These are phyloP conservation scores for Spizaetus ornatus DNA, from an alignment of 2,113 vertebrate species.

Conservation along the genomic window DNA sequence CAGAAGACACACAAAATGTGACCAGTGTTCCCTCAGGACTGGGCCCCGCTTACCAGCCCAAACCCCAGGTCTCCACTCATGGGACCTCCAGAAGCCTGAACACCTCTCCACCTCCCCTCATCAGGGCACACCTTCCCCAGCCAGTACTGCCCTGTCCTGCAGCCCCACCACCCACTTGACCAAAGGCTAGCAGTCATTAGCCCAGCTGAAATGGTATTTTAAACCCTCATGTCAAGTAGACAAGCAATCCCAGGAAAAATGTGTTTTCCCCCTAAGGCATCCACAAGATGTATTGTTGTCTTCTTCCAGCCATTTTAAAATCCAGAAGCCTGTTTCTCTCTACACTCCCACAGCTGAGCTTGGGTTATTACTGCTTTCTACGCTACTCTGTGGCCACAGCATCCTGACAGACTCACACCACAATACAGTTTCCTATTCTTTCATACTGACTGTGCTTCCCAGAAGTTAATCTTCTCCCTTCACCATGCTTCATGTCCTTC, in stretches of 20 bases:
- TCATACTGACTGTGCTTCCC: not conserved
- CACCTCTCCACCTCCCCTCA: too few species aligned
- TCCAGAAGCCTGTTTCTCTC: not conserved
- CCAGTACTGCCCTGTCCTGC: not conserved
- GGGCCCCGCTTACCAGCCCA: not conserved
- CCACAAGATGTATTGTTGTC: not conserved
- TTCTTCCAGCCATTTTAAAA: not conserved
- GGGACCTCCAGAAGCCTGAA: rapidly evolving
- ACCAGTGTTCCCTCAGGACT: not conserved
- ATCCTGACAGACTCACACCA: not conserved
- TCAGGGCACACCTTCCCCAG: too few species aligned
- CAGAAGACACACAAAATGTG: too few species aligned
- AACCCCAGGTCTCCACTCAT: not conserved
- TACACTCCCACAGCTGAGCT: not conserved
- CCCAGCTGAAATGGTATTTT: not conserved
- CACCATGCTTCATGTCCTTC: not conserved
- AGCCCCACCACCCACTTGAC: not conserved
- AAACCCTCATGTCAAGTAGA: not conserved
- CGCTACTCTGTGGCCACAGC: rapidly evolving
- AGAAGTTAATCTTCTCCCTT: not conserved
- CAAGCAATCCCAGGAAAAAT: not conserved
- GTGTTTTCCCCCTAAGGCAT: too few species aligned
- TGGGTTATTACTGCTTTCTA: not conserved
- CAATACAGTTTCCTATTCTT: not conserved
- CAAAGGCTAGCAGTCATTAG: not conserved